Evolutionary conservation across 2,797 vertebrate genomes (phyloP).

Genomic region (Bucorvus abyssinicus): DNA sequence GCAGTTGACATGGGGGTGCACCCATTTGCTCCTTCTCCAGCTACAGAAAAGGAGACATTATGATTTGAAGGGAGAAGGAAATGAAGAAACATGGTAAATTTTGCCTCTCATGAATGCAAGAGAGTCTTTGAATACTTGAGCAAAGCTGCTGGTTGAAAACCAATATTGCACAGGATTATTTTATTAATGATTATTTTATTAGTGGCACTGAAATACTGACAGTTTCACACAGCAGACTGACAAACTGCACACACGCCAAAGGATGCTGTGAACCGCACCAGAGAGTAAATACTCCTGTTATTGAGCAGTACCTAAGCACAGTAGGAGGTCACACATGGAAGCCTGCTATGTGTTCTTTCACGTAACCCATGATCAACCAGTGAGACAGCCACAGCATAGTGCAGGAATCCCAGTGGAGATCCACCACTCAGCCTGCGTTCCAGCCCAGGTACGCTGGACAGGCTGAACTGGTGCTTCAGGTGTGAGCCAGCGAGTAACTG

Average conservation of each 20-base stretch:
- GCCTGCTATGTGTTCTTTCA: neutral
- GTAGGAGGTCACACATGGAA: neutral
- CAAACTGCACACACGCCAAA: neutral
- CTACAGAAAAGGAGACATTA: neutral
- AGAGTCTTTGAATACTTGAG: neutral
- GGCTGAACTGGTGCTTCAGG: neutral
- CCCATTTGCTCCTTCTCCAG: neutral
- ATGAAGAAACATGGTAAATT: neutral
- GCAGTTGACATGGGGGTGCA: fast-evolving
- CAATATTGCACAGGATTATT: neutral
- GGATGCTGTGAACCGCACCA: neutral
- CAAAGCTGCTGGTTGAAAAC: neutral
- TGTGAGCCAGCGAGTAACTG: neutral
- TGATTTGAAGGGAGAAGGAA: neutral
- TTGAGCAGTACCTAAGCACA: neutral
- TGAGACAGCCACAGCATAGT: neutral
- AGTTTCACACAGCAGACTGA: neutral
- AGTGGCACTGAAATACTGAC: neutral
- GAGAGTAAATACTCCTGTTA: neutral
- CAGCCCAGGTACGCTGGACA: too few relatives aligned
- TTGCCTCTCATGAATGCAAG: neutral
- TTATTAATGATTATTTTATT: neutral
- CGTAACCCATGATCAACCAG: neutral
- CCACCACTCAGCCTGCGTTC: neutral
- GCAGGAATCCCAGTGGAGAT: neutral